Percentiles rank a stretch among this genome's conserved stretches.
These are phyloP conservation scores for Carassius auratus DNA, from an alignment of 2,113 vertebrate genomes.

Conservation along the genomic window DNA sequence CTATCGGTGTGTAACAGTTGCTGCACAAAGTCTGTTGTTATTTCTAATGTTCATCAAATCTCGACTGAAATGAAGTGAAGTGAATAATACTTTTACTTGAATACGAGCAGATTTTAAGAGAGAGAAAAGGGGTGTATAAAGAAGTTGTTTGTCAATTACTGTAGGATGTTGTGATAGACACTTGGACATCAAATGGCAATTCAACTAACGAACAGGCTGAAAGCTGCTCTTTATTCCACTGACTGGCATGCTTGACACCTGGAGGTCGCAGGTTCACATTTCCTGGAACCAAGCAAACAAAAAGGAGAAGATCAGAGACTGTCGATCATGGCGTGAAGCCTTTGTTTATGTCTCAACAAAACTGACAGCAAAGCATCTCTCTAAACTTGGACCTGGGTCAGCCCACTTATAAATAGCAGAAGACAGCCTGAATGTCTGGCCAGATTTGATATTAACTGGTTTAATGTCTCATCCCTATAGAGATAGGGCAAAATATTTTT, in stretches of 20 bases:
- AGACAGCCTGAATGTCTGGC: conserved; percentile 12
- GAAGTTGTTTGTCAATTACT: conserved; percentile 28
- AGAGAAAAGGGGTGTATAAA: neutral
- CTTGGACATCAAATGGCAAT: neutral
- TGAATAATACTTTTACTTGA: neutral
- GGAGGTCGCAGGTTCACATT: neutral
- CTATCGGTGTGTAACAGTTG: neutral
- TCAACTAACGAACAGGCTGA: neutral
- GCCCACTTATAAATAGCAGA: neutral
- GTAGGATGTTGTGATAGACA: neutral
- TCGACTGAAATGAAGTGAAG: neutral
- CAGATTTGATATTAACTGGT: conserved; percentile 29
- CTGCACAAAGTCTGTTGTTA: neutral
- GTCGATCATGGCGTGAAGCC: neutral
- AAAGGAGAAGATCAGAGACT: conserved; percentile 14
- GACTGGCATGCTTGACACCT: neutral
- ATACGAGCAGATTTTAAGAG: neutral
- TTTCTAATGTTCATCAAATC: neutral
- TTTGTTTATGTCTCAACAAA: conserved; percentile 26
- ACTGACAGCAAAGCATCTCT: neutral
- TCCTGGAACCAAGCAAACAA: neutral
- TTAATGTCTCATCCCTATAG: conserved; percentile 14
- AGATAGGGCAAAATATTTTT: neutral
- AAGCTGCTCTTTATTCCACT: neutral
- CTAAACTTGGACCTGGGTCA: neutral